Conservation (phyloP, 2,797 vertebrate genomes). For the Gymnothorax reevesii region DNA sequence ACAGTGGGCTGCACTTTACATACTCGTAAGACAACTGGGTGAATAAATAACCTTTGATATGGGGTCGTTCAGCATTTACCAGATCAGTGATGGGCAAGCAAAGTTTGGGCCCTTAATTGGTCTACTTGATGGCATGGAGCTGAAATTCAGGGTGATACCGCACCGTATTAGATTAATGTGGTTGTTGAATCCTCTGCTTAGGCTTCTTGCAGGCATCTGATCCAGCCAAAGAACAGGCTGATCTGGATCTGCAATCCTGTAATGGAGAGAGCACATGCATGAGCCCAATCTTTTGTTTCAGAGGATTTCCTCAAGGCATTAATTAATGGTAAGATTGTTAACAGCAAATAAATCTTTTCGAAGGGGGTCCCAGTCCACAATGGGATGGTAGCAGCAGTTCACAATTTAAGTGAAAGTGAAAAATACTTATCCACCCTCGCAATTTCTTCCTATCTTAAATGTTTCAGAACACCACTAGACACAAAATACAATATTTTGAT, state of each 20-base stretch:
- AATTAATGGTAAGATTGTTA: not conserved
- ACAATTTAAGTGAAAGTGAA: not conserved
- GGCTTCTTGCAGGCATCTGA: constrained; percentile 93
- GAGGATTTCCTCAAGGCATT: not conserved
- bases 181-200: constrained; percentile 95
- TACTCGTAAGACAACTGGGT: not conserved
- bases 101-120: not conserved
- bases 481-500: too few species aligned
- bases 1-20: not conserved
- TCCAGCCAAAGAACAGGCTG: constrained; percentile 97
- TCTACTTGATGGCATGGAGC: not conserved
- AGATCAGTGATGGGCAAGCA: not conserved
- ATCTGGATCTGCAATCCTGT: constrained; percentile 93
- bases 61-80: not conserved
- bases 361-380: not conserved
- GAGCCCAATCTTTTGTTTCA: not conserved
- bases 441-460: too few species aligned
- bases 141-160: not conserved
- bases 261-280: constrained; percentile 37
- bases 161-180: constrained; percentile 98
- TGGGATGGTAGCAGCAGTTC: not conserved
- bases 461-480: too few species aligned
- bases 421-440: too few species aligned
- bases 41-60: not conserved
- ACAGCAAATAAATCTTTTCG: not conserved